These are phyloP conservation scores for Dynastes tityus DNA, from an alignment of 2,888 invertebrate genomes.

Conservation along the genomic window DNA sequence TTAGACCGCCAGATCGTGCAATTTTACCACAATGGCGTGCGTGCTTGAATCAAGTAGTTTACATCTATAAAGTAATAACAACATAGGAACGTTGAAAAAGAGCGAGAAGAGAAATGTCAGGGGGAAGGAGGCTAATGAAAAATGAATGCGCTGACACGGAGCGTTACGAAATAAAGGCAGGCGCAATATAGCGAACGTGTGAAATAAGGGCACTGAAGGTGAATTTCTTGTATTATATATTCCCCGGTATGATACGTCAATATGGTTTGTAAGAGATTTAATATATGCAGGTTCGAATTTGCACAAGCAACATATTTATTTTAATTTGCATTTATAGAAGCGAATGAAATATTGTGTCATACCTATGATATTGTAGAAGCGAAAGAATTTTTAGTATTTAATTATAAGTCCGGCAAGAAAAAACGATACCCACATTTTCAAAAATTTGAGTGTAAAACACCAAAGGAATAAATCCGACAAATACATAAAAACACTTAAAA, in stretches of 20 bases:
- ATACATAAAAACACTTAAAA: no score
- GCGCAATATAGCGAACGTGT: constrained; percentile 11
- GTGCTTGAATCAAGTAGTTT: constrained; percentile 23
- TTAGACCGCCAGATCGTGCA: neutral
- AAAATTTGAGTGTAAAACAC: no score
- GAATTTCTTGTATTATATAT: constrained; percentile 5
- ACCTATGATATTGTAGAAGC: no score
- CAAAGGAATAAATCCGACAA: no score
- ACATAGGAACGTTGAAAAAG: neutral
- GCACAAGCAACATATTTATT: neutral
- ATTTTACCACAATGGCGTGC: constrained; percentile 11
- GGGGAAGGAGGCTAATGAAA: neutral
- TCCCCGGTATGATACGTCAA: no score
- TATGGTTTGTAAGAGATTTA: no score
- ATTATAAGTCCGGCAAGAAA: no score
- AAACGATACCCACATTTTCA: no score
- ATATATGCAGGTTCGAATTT: constrained; percentile 5
- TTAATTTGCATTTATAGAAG: neutral
- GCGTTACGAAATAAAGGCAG: constrained; percentile 6
- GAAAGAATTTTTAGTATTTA: no score
- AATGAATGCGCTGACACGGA: constrained; percentile 20
- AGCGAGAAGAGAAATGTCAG: neutral
- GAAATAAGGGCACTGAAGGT: neutral
- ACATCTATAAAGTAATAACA: constrained; percentile 19
- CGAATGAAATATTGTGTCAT: no score